These are phyloP conservation scores for Brachionus calyciflorus DNA, from an alignment of 1,140 invertebrate genomes.

Conservation along the genomic window DNA sequence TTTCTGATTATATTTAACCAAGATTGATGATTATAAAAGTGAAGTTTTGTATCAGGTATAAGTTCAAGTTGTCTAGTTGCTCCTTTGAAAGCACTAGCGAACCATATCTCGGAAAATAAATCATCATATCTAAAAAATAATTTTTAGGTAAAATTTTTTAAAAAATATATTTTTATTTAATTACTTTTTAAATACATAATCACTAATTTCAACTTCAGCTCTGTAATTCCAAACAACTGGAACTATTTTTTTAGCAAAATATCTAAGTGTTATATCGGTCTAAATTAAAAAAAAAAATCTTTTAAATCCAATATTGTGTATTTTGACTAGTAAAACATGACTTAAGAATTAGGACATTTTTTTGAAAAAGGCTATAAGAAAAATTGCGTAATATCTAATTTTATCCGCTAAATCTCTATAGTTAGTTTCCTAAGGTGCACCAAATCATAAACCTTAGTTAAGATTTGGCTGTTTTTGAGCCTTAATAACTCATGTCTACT, in stretches of 20 bases:
- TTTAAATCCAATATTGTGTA: too few relatives aligned
- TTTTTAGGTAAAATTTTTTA: not conserved
- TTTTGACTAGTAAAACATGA: too few relatives aligned
- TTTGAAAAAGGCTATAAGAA: not conserved
- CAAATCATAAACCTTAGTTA: too few relatives aligned
- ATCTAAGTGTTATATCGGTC: not conserved
- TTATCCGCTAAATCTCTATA: too few relatives aligned
- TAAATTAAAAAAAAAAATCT: not conserved
- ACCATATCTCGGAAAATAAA: conserved; percentile 36
- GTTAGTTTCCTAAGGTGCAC: too few relatives aligned
- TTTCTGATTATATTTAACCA: conserved; percentile 34
- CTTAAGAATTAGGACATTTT: too few relatives aligned
- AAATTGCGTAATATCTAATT: too few relatives aligned
- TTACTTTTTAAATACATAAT: not conserved
- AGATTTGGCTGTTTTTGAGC: too few relatives aligned
- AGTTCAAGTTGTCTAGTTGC: conserved; percentile 2
- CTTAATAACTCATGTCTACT: too few relatives aligned
- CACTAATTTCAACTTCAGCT: conserved; percentile 24
- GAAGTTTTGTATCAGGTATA: conserved; percentile 8
- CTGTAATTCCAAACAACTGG: conserved; percentile 46
- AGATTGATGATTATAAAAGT: conserved; percentile 8
- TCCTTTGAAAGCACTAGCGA: conserved; percentile 46
- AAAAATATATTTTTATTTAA: not conserved
- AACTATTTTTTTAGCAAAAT: conserved; percentile 5
- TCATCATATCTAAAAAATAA: conserved; percentile 32